Conservation (phyloP, 2,888 invertebrate genomes). For the Sinodicranocentrus sp. region DNA sequence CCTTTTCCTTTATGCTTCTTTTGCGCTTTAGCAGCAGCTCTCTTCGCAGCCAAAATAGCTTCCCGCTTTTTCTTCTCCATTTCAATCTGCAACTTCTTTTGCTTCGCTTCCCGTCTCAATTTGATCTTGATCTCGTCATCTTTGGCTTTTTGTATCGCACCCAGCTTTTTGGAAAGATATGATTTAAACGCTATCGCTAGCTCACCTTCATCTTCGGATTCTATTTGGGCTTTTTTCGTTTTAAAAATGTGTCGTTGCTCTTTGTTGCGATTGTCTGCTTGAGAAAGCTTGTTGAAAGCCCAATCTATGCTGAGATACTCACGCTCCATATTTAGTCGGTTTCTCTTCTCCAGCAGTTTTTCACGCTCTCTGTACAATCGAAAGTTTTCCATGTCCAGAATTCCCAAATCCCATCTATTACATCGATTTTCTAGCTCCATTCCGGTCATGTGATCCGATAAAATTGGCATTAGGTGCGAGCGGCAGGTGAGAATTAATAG, state of each 20-base stretch:
- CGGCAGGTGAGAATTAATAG: slow-evolving; percentile 69
- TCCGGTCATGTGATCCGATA: slow-evolving; percentile 70
- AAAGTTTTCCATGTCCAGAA: slow-evolving; percentile 70
- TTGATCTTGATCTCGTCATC: slow-evolving; percentile 33
- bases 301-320: slow-evolving; percentile 73
- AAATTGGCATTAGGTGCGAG: slow-evolving; percentile 73
- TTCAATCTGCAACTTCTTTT: slow-evolving; percentile 43
- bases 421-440: slow-evolving; percentile 70
- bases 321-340: slow-evolving; percentile 70
- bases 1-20: slow-evolving; percentile 23
- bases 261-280: slow-evolving; percentile 47
- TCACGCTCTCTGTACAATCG: slow-evolving; percentile 67
- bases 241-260: slow-evolving; percentile 30
- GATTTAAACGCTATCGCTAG: slow-evolving; percentile 60
- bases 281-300: slow-evolving; percentile 70
- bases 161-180: slow-evolving; percentile 59
- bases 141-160: slow-evolving; percentile 40
- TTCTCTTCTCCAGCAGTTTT: slow-evolving; percentile 68
- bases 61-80: slow-evolving; percentile 47
- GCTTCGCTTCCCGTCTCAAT: slow-evolving; percentile 36
- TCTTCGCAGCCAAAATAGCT: slow-evolving; percentile 38
- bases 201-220: slow-evolving; percentile 58
- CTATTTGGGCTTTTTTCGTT: neutral
- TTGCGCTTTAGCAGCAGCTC: slow-evolving; percentile 12
- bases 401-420: slow-evolving; percentile 70